Percentiles rank a stretch among this genome's conserved stretches.
phyloP scores from a whole-genome alignment of 92 coral and sea anemone genomes.

The Galaxea fascicularis region DNA sequence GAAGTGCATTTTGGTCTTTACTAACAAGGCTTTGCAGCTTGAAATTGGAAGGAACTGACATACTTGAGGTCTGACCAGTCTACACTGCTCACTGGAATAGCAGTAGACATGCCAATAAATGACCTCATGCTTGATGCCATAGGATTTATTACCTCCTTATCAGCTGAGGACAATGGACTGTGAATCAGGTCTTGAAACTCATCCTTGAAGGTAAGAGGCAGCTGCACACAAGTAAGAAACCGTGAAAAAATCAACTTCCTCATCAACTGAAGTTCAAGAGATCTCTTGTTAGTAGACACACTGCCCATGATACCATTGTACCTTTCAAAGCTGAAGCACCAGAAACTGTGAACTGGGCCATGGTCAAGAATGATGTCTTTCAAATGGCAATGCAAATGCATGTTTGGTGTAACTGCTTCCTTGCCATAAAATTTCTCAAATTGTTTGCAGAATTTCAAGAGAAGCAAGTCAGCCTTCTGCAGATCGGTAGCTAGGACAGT shows the following conservation, averaged over 20 bases:
- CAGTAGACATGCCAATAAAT: no score
- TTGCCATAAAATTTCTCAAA: slow-evolving; percentile 20
- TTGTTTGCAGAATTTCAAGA: background rate
- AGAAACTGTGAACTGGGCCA: slow-evolving; percentile 20
- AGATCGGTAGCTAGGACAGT: background rate
- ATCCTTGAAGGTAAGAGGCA: no score
- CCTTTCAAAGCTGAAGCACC: slow-evolving; percentile 40
- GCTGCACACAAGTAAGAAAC: no score
- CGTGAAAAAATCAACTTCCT: slow-evolving; percentile 8
- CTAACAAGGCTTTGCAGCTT: background rate
- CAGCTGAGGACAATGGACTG: no score
- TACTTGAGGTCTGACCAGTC: no score
- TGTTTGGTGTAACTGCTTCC: slow-evolving; percentile 30
- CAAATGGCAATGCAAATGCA: slow-evolving; percentile 35
- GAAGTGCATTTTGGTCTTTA: background rate
- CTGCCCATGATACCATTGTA: slow-evolving; percentile 30
- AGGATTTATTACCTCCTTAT: no score
- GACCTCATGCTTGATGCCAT: no score
- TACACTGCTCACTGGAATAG: no score
- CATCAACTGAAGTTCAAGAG: slow-evolving; percentile 44
- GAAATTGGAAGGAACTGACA: no score
- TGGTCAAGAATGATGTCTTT: slow-evolving; percentile 6
- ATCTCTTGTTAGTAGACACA: slow-evolving; percentile 29
- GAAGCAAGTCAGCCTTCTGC: background rate
- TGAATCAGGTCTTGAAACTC: no score